A percentile compares a stretch with the other conserved stretches of the same genome.
Conservation (phyloP, 2,113 vertebrate genomes). For the Lasiurus cinereus region DNA sequence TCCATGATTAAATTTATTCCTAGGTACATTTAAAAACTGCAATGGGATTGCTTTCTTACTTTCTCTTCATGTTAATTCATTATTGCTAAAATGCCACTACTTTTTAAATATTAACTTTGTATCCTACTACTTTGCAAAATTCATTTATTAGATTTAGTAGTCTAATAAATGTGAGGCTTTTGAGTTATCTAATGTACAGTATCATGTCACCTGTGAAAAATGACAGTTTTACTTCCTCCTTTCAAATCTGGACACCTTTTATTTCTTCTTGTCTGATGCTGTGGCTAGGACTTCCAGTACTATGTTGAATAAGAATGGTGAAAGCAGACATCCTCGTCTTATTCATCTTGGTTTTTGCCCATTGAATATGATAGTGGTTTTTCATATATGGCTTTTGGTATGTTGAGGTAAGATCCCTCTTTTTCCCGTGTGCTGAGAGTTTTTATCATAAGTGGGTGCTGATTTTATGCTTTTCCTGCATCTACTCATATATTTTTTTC, state of each 20-base stretch:
- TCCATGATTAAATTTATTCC: neutral
- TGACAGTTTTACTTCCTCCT: neutral
- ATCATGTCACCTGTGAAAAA: neutral
- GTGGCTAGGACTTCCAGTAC: neutral
- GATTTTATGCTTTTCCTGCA: neutral
- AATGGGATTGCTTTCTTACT: neutral
- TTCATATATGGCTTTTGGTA: neutral
- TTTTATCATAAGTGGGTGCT: neutral
- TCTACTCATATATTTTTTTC: neutral
- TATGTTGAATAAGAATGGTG: neutral
- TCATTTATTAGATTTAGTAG: neutral
- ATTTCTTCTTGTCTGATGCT: neutral
- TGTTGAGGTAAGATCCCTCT: neutral
- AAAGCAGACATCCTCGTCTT: neutral
- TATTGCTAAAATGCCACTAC: neutral
- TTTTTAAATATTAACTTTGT: neutral
- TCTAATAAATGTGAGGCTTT: neutral
- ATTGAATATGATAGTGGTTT: neutral
- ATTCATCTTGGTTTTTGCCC: neutral
- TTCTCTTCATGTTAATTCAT: neutral
- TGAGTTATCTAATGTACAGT: neutral
- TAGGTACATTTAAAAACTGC: neutral
- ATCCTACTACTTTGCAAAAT: neutral
- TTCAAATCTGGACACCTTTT: neutral
- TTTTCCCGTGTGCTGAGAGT: neutral